These are phyloP conservation scores for Mus caroli DNA, from an alignment of 2,797 vertebrate genomes.

Conservation along the genomic window DNA sequence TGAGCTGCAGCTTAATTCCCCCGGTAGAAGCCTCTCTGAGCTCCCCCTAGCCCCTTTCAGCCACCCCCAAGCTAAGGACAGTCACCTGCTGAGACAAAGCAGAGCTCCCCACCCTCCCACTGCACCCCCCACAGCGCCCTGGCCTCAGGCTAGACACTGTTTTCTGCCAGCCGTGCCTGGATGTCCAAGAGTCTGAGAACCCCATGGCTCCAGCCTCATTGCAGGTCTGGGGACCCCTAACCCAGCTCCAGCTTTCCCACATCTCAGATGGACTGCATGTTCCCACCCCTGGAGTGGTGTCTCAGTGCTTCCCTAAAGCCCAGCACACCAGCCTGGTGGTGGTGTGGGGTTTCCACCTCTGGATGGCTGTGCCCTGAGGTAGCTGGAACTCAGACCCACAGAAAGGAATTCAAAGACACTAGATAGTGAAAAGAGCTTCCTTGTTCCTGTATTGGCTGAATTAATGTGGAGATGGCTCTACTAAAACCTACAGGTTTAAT, in stretches of 20 bases:
- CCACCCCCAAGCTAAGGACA: background rate
- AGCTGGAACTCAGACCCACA: background rate
- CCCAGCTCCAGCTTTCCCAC: background rate
- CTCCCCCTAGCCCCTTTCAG: background rate
- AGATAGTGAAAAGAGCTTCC: background rate
- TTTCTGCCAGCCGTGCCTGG: too few relatives aligned
- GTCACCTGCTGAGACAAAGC: background rate
- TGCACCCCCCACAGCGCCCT: too few relatives aligned
- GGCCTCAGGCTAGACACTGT: too few relatives aligned
- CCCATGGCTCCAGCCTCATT: background rate
- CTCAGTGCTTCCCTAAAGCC: background rate
- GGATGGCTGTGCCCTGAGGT: background rate
- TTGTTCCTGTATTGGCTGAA: background rate
- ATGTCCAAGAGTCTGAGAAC: background rate
- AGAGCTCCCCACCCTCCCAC: background rate
- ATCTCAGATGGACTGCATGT: too few relatives aligned
- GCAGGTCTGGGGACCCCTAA: background rate
- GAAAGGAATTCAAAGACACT: background rate
- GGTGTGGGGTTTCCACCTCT: too few relatives aligned
- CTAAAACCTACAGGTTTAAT: background rate
- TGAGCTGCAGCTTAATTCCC: background rate
- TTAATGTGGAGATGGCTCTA: background rate
- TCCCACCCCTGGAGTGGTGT: background rate
- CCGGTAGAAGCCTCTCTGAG: background rate
- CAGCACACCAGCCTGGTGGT: background rate